Evolutionary conservation across 2,797 vertebrate genomes (phyloP).

Genomic region (Chrosomus eos): DNA sequence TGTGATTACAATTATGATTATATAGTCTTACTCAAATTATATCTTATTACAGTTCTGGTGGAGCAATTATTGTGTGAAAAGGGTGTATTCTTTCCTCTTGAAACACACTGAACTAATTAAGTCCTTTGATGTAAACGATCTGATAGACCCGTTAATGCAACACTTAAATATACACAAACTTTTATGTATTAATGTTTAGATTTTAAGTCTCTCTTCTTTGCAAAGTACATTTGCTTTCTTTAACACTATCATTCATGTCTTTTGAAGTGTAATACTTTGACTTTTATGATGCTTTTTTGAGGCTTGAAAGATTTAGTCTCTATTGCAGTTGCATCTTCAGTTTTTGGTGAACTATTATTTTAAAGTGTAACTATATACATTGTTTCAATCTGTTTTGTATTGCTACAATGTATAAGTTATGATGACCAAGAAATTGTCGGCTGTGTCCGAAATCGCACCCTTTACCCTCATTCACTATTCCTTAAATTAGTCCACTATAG

Average conservation of each 20-base stretch:
- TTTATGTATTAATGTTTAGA: not conserved
- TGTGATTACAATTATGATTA: slow-evolving; percentile 43
- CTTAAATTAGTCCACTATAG: not conserved
- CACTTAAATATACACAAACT: not conserved
- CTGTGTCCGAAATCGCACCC: too few species aligned
- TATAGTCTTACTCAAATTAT: slow-evolving; percentile 34
- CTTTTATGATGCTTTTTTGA: not conserved
- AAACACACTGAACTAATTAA: slow-evolving; percentile 22
- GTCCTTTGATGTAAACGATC: slow-evolving; percentile 17
- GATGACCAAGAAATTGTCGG: not conserved
- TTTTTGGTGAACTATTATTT: not conserved
- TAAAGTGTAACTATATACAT: not conserved
- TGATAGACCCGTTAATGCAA: not conserved
- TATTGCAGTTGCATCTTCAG: not conserved
- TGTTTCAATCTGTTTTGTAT: not conserved
- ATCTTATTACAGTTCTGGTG: slow-evolving; percentile 32
- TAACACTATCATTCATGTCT: not conserved
- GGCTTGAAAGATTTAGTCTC: not conserved
- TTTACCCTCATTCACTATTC: too few species aligned
- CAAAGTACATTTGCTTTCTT: not conserved
- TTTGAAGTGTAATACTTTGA: not conserved
- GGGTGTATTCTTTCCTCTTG: slow-evolving; percentile 8
- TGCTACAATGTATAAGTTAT: not conserved
- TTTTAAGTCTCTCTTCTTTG: not conserved
- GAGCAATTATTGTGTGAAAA: slow-evolving; percentile 34